Evolutionary conservation across 2,797 vertebrate genomes (phyloP), one percentile per base, ranked within the genome.

Genomic region (Rhinophrynus dorsalis): DNA sequence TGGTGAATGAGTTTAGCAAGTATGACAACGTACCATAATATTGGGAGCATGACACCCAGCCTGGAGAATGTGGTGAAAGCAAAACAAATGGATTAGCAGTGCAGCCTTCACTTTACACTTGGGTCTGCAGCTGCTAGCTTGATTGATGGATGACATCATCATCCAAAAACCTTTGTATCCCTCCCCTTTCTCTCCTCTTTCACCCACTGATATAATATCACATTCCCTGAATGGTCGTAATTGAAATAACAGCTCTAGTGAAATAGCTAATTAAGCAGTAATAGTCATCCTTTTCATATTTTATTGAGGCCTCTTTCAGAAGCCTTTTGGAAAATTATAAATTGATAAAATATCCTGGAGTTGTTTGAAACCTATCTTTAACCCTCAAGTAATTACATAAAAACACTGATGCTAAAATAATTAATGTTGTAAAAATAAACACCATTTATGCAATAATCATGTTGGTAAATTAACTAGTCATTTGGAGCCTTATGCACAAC

Each of bases 111-210:
- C 52, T 78, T 74, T 79, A 69, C 27, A 0, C 70, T 74, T 67
- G 60, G 75, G 37, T 76, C 74, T 15, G 77, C 84, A 86, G 84
- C 87, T 88, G 85, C 75, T 79, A 56, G 74, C 9, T 50, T 83
- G 85, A 84, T 75, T 83, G 89, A 84, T 61, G 68, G 59, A 75
- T 88, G 90, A 90, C 78, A 84, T 84, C 63, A 61, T 74, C 57
- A 71, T n/a, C 44, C 76, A 84, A 85, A 80, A 90, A 87, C 83
- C 86, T 86, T 82, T 6, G 7, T 68, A 76, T 83, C 86, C 83
- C 77, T 84, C 84, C 85, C 71, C 80, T 83, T 57, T 74, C 81
- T 88, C 87, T 94, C 90, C 54, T 57, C 85, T 95, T 94, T 90
- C 89, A 81, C 40, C 59, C 78, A 27, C 2, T 77, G 77, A 82